Conservation (phyloP, 2,113 vertebrate genomes). For the Parus major region DNA sequence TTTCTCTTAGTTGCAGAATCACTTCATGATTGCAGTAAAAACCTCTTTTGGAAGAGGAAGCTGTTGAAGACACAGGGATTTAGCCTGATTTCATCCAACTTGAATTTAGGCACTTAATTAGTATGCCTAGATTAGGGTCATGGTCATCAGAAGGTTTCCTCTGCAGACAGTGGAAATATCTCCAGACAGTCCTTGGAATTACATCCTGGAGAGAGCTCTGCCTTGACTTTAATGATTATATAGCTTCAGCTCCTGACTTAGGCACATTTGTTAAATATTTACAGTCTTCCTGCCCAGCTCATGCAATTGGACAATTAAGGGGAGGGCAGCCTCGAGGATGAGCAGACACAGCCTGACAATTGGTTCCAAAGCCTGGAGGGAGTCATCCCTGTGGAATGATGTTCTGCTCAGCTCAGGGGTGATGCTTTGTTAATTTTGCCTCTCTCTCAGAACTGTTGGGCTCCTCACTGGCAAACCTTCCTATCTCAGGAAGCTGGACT, state of each 20-base stretch:
- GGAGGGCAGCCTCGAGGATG: not conserved
- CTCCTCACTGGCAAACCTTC: not conserved
- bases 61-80: not conserved
- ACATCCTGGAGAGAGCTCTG: not conserved
- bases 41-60: not conserved
- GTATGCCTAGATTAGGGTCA: not conserved
- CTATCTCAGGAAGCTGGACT: not conserved
- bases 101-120: not conserved
- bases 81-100: not conserved
- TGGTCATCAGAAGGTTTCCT: not conserved
- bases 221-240: not conserved
- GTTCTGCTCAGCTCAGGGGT: not conserved
- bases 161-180: not conserved
- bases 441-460: fast-evolving
- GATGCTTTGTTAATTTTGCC: not conserved
- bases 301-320: not conserved
- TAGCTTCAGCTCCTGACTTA: not conserved
- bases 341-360: not conserved
- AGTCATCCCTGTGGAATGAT: not conserved
- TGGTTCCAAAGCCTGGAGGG: not conserved
- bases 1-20: not conserved
- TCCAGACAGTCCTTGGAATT: not conserved
- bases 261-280: not conserved
- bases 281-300: not conserved
- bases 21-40: not conserved